Evolutionary conservation across 2,797 vertebrate genomes (phyloP), one percentile per base, ranked within the genome.

Genomic region (Allobates femoralis): DNA sequence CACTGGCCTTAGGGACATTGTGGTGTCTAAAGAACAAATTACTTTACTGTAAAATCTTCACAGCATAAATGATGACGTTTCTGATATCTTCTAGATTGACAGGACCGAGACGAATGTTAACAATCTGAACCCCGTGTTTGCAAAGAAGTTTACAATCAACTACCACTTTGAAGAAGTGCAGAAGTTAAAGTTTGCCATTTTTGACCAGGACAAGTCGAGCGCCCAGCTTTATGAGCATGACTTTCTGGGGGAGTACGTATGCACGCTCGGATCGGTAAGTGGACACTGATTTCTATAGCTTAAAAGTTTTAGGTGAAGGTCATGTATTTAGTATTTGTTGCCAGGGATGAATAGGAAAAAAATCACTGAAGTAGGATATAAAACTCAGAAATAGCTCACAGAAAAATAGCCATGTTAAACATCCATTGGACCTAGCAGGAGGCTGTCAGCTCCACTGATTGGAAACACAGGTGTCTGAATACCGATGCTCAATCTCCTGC

Each of bases 131-230:
- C 98, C 98, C 0, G 97, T 97, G 46, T 99, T 99, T 80, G 97
- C 98, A 81, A 96, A 96, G 91, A 99, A 99, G 93, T 99, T 99
- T 32, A 92, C 97, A 55, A 90, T 98, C 1, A 97, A 99, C 91
- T 99, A 99, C 90, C 98, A 97, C 93, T 99, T 99, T 55, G 98
- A 99, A 88, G 97, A 99, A 89, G 94, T 99, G 74, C 98, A 99
- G 94, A 99, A 98, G 93, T 96, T 99, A 41, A 98, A 98, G 90
- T 99, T 99, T 28, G 97, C 98, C 87, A 91, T 99, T 89, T 99
- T 99, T 80, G 98, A 99, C 88, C 97, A 99, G 92, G 98, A 99
- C 93, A 99, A 98, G 92, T 98, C 97, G 0, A 98, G 98, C 91
- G 93, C 90, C 0, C 97, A 97, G 91, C 95, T 99, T 15, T 97